Conservation (phyloP, 2,888 invertebrate genomes). For the Philhelius pedissequus region DNA sequence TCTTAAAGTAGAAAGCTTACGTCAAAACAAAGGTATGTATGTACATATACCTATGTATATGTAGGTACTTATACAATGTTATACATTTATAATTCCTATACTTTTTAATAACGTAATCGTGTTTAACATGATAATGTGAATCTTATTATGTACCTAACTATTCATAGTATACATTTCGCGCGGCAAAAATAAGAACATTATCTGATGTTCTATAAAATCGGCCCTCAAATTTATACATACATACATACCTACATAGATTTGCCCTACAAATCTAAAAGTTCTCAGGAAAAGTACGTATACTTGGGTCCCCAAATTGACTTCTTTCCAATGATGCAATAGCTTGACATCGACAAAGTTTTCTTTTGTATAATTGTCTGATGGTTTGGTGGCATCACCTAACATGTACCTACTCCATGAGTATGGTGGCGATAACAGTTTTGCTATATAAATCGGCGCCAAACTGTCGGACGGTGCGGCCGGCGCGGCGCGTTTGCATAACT, state of each 20-base stretch:
- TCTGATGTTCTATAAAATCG: neutral
- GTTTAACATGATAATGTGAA: neutral
- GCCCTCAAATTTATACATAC: neutral
- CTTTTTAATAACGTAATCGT: neutral
- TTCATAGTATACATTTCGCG: neutral
- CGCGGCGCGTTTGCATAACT: constrained; percentile 25
- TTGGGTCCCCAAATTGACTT: neutral
- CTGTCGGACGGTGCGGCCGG: constrained; percentile 45
- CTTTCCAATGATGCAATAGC: neutral
- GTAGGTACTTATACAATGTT: too few species aligned
- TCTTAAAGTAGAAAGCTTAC: neutral
- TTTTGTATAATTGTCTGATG: neutral
- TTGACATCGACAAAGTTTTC: neutral
- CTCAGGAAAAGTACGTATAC: neutral
- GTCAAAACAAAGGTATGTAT: constrained; percentile 23
- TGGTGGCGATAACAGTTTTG: constrained; percentile 21
- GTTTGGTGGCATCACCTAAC: neutral
- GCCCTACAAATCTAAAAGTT: neutral
- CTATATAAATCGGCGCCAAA: constrained; percentile 56
- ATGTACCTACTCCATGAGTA: neutral
- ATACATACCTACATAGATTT: too few species aligned
- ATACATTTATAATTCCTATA: too few species aligned
- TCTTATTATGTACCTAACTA: too few species aligned
- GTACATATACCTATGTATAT: too few species aligned
- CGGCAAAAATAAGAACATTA: neutral